These are phyloP conservation scores for Leucophenga maculata DNA, from an alignment of 2,888 invertebrate genomes.

Conservation along the genomic window DNA sequence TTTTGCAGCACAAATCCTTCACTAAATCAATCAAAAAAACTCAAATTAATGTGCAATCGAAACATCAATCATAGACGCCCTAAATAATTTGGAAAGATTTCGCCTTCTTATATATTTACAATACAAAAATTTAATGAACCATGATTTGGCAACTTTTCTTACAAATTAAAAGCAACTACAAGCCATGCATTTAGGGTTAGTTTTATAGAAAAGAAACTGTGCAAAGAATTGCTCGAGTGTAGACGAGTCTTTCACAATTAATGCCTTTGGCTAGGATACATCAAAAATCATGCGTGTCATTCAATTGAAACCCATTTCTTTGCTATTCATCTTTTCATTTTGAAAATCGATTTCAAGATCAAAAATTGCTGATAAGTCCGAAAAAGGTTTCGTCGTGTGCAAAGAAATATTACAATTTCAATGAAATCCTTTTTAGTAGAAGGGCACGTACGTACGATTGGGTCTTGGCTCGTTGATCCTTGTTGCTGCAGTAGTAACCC, in stretches of 20 bases:
- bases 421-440: conserved; percentile 21
- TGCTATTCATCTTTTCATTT: background rate
- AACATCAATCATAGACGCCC: conserved; percentile 5
- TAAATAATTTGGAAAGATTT: background rate
- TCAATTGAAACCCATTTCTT: conserved; percentile 20
- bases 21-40: conserved; percentile 11
- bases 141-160: conserved; percentile 21
- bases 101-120: background rate
- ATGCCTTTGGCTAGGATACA: conserved; percentile 23
- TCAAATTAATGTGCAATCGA: conserved; percentile 9
- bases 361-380: conserved; percentile 22
- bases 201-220: conserved; percentile 3
- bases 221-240: conserved; percentile 4
- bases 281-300: conserved; percentile 17
- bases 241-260: background rate
- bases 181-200: background rate
- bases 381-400: background rate
- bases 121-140: conserved; percentile 15
- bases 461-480: background rate
- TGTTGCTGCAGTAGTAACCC: conserved; percentile 5
- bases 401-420: conserved; percentile 16
- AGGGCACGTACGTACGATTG: background rate
- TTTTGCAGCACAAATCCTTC: background rate
- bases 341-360: conserved; percentile 18
- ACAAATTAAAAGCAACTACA: background rate